phyloP scores from a whole-genome alignment of 2,113 vertebrate species.

The Solea senegalensis region DNA sequence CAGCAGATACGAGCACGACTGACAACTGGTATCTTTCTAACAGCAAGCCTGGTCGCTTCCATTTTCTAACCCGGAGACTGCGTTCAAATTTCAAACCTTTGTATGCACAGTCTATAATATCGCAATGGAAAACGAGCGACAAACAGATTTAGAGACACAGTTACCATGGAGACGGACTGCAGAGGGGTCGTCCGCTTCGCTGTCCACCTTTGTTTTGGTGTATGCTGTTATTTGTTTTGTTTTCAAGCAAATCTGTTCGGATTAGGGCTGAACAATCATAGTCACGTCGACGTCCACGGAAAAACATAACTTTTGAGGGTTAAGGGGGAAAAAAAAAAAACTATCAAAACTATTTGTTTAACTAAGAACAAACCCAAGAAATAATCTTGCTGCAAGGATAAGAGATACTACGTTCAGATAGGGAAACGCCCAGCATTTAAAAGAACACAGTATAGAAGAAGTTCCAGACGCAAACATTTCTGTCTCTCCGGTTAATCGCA shows the following conservation, averaged over 20 bases:
- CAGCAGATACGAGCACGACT: too few species aligned
- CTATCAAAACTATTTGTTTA: constrained; percentile 34
- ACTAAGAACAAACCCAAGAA: constrained; percentile 4
- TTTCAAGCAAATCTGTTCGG: constrained; percentile 28
- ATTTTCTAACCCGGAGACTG: too few species aligned
- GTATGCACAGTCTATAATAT: too few species aligned
- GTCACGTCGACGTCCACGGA: too few species aligned
- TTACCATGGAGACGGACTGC: constrained; percentile 33
- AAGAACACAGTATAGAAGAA: constrained; percentile 54
- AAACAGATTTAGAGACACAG: neutral
- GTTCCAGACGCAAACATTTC: constrained; percentile 16
- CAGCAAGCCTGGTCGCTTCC: too few species aligned
- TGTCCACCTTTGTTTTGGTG: neutral
- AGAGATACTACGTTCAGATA: constrained; percentile 19
- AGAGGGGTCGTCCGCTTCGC: constrained; percentile 16
- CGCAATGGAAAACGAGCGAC: too few species aligned
- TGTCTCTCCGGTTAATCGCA: constrained; percentile 48
- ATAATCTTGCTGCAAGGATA: too few species aligned
- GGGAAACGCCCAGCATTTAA: constrained; percentile 65
- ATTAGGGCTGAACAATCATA: too few species aligned
- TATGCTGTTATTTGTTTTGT: constrained; percentile 7
- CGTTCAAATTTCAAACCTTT: too few species aligned
- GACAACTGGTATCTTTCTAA: too few species aligned
- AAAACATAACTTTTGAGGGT: too few species aligned
- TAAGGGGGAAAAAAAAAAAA: too few species aligned